Evolutionary conservation across 2,797 vertebrate species (phyloP), one percentile per base, ranked within the genome.

Genomic region (Glossophaga mutica): DNA sequence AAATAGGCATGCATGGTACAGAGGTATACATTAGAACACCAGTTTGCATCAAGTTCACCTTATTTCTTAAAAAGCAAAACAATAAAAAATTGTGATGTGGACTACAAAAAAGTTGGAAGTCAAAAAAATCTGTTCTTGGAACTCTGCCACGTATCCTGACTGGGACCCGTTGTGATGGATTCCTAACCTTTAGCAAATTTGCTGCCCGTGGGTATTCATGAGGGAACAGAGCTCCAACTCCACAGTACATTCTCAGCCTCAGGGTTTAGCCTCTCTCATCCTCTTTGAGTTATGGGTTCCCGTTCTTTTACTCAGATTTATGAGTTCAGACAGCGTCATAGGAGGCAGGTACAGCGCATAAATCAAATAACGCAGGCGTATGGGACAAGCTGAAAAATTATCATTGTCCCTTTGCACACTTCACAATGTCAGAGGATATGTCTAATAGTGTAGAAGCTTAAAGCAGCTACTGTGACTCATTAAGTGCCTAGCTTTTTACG

Each of bases 241-340:
- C 73, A 71, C 8, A 73, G 94, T 83, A 95, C 87, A 57, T 59
- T 81, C 59, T 85, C 94, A 95, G 97, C 97, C 97, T 97, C 92
- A 0, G 97, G 97, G 79, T 94, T 81, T 87, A 95, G 92, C 55
- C 96, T 94, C 91, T 85, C 96, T 96, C 87, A 93, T 96, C 97
- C 94, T 93, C 81, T 97, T 93, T 97, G 96, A 98, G 86, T 97
- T 97, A 97, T 96, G 81, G 96, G 84, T 96, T 91, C 90, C 93
- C 95, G 93, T 97, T 97, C 97, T 88, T 94, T 96, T 68, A 96
- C 89, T 95, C 84, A 97, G 96, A 96, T 97, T 97, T 97, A 97
- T 97, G 87, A 96, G 96, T 98, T 96, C 97, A 94, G 83, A 91
- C 87, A 92, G 93, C 55, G 3, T 97, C 97, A 96, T 81, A 83